Base-by-base conservation (phyloP, 2,113 vertebrate species). In the Scopus umbretta region DNA sequence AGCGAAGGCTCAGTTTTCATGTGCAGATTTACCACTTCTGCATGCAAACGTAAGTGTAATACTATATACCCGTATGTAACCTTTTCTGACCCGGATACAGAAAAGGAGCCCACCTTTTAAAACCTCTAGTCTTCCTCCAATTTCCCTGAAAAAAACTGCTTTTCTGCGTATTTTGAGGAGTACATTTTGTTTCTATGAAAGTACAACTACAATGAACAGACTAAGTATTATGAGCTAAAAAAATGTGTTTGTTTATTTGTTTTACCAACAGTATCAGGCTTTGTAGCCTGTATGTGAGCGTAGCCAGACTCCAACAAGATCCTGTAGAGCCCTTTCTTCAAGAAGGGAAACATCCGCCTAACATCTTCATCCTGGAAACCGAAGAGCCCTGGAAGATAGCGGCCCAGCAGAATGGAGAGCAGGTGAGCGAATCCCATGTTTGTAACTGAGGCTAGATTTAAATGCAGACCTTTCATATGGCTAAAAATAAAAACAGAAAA, bases 251-350 rank as follows among this genome's bases (percentile, higher is more conserved):
- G 25, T 36, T 43, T 26, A 18, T 84, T 80, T 80, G 16, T 86
- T 92, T 96, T 96, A 98, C 98, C 98, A 76, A 89, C 97, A 5
- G 98, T 98, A 75, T 98, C 98, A 0, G 98, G 98, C 83, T 98
- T 98, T 61, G 98, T 98, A 68, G 96, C 63, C 86, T 98, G 98
- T 88, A 98, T 97, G 81, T 98, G 98, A 92, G 98, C 56, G 2
- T 98, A 98, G 67, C 98, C 98, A 17, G 70, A 97, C 85, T 98
- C 98, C 55, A 32, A 15, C 55, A 98, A 8, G 6, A 97, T 7
- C 67, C 3, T 95, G 75, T 91, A 86, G 80, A 98, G 65, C 5
- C 94, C 7, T 72, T 98, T 98, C 40, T 97, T 62, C 86, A 73
- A 16, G 56, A 97, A 85, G 52, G 98, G 98, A 56, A 87, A 98